Base-by-base conservation (phyloP, 2,113 vertebrate species). In the Rousettus leschenaultii region DNA sequence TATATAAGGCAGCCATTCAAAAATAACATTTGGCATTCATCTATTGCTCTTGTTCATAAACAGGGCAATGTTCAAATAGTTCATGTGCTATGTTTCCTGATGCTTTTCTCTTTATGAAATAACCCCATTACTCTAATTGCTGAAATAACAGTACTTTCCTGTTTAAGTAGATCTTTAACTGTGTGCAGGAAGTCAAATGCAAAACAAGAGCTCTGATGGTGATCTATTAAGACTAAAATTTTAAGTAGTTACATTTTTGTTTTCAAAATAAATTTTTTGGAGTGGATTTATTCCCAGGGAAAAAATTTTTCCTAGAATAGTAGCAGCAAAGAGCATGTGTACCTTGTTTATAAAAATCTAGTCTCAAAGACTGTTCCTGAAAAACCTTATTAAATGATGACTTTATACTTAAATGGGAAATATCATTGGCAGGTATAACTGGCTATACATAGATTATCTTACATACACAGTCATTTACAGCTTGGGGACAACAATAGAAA, bases 161-260 rank as follows among this genome's bases (percentile, higher is more conserved):
- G 97, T 97, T 97, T 95, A 40, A 2, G 38, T 5, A 93, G 96
- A 73, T 95, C 77, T 98, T 97, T 94, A 91, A 6, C 88, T 85
- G 71, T 92, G 82, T 86, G 98, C 97, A 98, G 98, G 98, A 98
- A 98, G 97, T 97, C 80, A 95, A 95, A 93, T 48, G 96, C 92
- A 97, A 94, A 96, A 97, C 92, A 86, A 95, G 53, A 89, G 83
- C 80, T 57, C 19, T 43, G 82, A 59, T 68, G 80, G 24, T 61
- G 48, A 89, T 82, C 95, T 63, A n/a, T 55, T 35, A 83, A 79
- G 66, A 92, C 86, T 96, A 82, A 95, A 96, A 22, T 26, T 51
- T 51, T 51, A 51, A 82, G 80, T 87, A 88, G 45, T 89, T 96
- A 30, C 40, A 77, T 90, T 97, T 91, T 96, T 80, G n/a, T 96